Base-by-base conservation (phyloP, 2,888 invertebrate genomes). In the Drosophila pegasa region DNA sequence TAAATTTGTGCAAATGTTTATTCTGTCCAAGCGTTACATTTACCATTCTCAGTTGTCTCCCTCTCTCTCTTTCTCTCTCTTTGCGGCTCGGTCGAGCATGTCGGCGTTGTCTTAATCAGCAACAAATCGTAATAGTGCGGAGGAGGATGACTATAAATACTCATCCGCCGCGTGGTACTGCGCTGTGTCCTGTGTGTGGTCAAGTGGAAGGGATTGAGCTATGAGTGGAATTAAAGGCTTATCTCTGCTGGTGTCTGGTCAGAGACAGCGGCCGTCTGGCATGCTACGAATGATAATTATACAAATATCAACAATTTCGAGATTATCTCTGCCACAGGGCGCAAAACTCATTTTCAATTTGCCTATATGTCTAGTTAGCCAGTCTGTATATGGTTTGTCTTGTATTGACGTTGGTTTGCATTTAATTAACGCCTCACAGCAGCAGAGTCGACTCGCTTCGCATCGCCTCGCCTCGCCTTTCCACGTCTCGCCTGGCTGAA, bases 371-470 rank as follows among this genome's bases (percentile, higher is more conserved):
- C 8, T 9, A 31, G 27, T 40, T 20, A 40, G 16, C 14, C 22
- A 31, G 56, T 22, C 62, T 57, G 8, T 52, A 1, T 52, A 10
- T 54, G 0, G 12, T 40, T 2, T 43, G 16, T 16, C 10, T 48
- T 37, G 40, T 52, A 8, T 56, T n/a, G 60, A 12, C 12, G 40
- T 75, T 54, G 59, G 76, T 77, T 70, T 81, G 82, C 82, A 82
- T 81, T 82, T 82, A 80, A 82, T 82, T 81, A 81, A 76, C 81
- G 80, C 78, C 76, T 75, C 41, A 43, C 43, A 65, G 65, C 45
- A 55, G 37, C 12, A 9, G 22, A 20, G n/a, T 14, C 14, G 3
- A 25, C 25, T 25, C 25, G 5, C 3, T 5, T 25, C 25, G 25
- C 3, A 3, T 25, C 25, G 25, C 3, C 10, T 45, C 43, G n/a